Evolutionary conservation across 2,797 vertebrate species (phyloP), one percentile per base, ranked within the genome.

Genomic region (Enteromius thamalakanensis): DNA sequence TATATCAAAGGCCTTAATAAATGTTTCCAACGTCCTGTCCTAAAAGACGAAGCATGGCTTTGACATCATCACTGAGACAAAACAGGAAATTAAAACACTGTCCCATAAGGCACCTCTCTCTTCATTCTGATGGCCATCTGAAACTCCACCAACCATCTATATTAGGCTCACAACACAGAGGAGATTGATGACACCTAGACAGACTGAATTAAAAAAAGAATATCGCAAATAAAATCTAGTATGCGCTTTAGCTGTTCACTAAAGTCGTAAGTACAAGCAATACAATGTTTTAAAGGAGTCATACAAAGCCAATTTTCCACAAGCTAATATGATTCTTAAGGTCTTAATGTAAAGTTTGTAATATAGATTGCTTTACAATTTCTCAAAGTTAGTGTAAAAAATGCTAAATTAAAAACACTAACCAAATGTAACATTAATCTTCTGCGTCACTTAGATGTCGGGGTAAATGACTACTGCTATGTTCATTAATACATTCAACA

Each of bases 61-160:
- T 80, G 17, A 60, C 60, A 37, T 71, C 17, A 37, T 87, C 82
- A 70, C 9, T 68, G 71, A 79, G 40, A 89, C 86, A 92, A 89
- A 88, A 91, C 92, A 94, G 94, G 93, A 94, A 93, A 94, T 94
- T 90, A 93, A 94, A 87, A 80, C 85, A 89, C 40, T 49, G 81
- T 76, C 53, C 78, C 14, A 32, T 87, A 77, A 90, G 81, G 68
- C 49, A 68, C 19, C 85, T 89, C 81, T 86, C 85, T 86, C 80
- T 76, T 79, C 81, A 84, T 87, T 84, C 87, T 23, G 87, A 91
- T 91, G 89, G 64, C 80, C 87, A 91, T 92, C 91, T 83, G 81
- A 85, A 64, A 81, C 82, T 87, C 74, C 68, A 60, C 40, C 74
- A 26, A 74, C 79, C 40, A 68, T 47, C 67, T 71, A 89, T 72